Base-by-base conservation (phyloP, 2,113 vertebrate species). In the Grantiella picta region DNA sequence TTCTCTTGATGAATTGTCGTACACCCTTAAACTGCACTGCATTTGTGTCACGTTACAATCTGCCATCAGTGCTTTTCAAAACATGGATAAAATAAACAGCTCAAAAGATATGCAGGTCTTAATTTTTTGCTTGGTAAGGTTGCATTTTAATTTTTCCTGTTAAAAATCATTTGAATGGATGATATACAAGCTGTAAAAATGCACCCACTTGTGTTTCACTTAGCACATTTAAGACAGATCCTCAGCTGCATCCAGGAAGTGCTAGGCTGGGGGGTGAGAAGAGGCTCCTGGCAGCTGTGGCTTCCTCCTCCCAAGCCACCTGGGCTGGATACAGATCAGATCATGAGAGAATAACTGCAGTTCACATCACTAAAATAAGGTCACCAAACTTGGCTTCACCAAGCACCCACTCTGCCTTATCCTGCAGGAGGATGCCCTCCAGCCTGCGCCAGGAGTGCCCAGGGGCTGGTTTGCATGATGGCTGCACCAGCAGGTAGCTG, bases 1-100 rank as follows among this genome's bases (percentile, higher is more conserved):
- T 93, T 96, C 63, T 92, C 61, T 68, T 94, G 87, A 88, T 71
- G 82, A 92, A 90, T 92, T 77, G 29, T 95, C 90, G 71, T 88
- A 95, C 47, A 59, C 22, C 40, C 59, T 82, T 81, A 83, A 86
- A 63, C n/a, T 10, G 9, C 0, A 1, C 52, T 71, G 47, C 29
- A 29, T 89, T 89, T 89, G 23, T 89, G 64, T 63, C 0, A 0
- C 33, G 40, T 64, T 83, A 81, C 38, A 63, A 52, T 88, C 90
- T 83, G 61, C 64, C 85, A 81, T 94, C 85, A 96, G 68, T 10
- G 18, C 79, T 94, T 93, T 90, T 88, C 82, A 92, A 95, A 92
- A 59, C 28, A 38, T 5, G 27, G 31, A 44, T 83, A 56, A 93
- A 93, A 90, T 64, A 86, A 82, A 76, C 40, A 91, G 63, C 63